Evolutionary conservation across 1,140 invertebrate species (phyloP).

Genomic region (Eurosta solidaginis): DNA sequence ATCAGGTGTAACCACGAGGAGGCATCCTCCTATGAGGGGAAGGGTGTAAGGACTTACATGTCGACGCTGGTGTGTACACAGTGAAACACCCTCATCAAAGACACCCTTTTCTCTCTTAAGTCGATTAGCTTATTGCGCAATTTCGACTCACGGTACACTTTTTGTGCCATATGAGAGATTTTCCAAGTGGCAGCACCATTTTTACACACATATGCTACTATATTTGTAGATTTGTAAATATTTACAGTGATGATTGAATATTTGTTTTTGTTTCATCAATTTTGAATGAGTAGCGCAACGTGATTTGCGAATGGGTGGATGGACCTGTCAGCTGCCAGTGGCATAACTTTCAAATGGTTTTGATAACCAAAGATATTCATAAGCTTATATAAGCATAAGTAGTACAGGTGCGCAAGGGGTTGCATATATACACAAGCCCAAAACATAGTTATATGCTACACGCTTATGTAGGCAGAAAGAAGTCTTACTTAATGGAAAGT

Average conservation of each 20-base stretch:
- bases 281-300: background rate
- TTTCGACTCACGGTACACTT: no score
- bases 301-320: background rate
- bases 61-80: no score
- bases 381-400: background rate
- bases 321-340: background rate
- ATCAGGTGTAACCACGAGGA: no score
- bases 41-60: no score
- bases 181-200: background rate
- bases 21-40: no score
- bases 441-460: no score
- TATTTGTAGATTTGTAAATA: background rate
- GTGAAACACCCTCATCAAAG: no score
- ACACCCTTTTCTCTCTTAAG: no score
- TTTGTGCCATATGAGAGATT: background rate
- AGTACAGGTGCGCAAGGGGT: no score
- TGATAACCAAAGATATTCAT: background rate
- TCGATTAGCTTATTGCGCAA: no score
- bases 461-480: no score
- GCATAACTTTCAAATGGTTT: background rate
- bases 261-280: background rate
- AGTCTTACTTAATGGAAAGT: no score
- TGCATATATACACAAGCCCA: background rate
- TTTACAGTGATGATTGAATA: background rate
- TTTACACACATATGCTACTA: background rate